These are phyloP conservation scores for Malurus elegans DNA, from an alignment of 2,113 vertebrate species.

Conservation along the genomic window DNA sequence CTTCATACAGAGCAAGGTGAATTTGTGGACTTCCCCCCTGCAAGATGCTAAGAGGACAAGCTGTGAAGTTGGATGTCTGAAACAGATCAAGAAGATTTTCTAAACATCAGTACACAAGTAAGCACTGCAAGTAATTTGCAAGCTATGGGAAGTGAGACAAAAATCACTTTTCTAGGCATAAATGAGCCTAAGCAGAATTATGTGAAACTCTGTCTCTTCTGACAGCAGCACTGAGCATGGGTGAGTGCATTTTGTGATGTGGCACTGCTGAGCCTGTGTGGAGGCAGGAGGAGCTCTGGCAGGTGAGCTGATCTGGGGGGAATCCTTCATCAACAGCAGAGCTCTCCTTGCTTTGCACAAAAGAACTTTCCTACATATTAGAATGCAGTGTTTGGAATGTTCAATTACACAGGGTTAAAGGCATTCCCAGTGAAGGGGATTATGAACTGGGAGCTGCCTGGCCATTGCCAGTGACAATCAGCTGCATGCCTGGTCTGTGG, in stretches of 20 bases:
- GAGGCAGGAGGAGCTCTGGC: neutral
- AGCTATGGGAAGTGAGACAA: neutral
- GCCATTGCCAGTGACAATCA: neutral
- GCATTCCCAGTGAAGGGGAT: neutral
- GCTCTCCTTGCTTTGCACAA: neutral
- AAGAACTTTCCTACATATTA: neutral
- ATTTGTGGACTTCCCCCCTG: neutral
- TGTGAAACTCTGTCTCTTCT: neutral
- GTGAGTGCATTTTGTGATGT: neutral
- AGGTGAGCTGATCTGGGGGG: neutral
- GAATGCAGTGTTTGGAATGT: neutral
- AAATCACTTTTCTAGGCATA: neutral
- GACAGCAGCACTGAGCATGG: neutral
- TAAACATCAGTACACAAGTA: neutral
- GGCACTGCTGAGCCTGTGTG: rapidly evolving
- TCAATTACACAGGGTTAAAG: neutral
- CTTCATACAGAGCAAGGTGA: neutral
- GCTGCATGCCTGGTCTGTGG: neutral
- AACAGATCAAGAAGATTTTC: neutral
- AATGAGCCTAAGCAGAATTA: neutral
- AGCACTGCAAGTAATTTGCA: neutral
- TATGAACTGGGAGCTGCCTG: neutral
- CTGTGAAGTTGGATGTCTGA: neutral
- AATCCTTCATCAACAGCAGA: neutral
- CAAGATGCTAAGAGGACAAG: neutral